Evolutionary conservation across 2,797 vertebrate genomes (phyloP), one percentile per base, ranked within the genome.

Genomic region (Yasuhikotakia modesta): DNA sequence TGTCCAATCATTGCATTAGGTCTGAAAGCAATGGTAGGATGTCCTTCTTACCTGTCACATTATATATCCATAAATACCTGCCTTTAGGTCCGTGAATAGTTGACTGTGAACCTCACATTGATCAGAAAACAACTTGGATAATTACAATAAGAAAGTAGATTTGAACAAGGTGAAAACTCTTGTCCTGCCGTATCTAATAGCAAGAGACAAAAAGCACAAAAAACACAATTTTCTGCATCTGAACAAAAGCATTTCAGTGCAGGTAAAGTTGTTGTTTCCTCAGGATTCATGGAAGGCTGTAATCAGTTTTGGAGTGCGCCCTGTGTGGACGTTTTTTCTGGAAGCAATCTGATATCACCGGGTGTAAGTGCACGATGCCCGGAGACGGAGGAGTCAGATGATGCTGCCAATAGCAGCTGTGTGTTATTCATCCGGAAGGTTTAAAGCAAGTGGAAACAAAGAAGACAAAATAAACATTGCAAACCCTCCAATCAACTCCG

Each of bases 401-500:
- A 73, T 53, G 63, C 48, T 66, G 77, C 71, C 73, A 78, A 69
- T 48, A 63, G 19, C 53, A 69, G 35, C 50, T 73, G 27, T 45
- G 63, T 82, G 72, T 91, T 88, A 86, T 87, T 46, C 73, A 87
- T 84, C 87, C 81, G 84, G 82, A 88, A 86, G 91, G 87, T 85
- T 88, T 86, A 86, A 79, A 72, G 81, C 86, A 91, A 91, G 91
- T 90, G 89, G 89, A 89, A 85, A 87, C 58, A 22, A 79, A 87
- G 70, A 86, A 81, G 89, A 87, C 88, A 85, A 88, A 91, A 91
- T 91, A 91, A 92, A 93, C 92, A 92, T 85, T 81, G 85, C 87
- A 84, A 90, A 91, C 91, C 90, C 90, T 89, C 83, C 89, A 88
- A 91, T 93, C 91, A 91, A 89, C 87, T 90, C 87, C 64, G 87